Evolutionary conservation across 2,113 vertebrate species (phyloP).

Genomic region (Stegastes partitus): DNA sequence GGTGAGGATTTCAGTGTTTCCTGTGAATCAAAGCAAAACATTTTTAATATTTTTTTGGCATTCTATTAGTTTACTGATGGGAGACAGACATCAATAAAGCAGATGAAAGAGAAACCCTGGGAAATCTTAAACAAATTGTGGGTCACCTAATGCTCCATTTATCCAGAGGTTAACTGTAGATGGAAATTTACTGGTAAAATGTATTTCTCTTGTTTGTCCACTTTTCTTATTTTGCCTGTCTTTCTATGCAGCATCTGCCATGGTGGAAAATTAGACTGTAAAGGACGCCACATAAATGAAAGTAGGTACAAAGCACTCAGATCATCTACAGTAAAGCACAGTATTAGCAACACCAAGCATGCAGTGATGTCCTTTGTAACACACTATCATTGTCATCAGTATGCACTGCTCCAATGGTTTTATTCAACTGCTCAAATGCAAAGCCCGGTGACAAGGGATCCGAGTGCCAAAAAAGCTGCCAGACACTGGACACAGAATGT

Average conservation of each 20-base stretch:
- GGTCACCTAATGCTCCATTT: no score
- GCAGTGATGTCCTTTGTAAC: background rate
- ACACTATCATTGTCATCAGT: constrained; percentile 74
- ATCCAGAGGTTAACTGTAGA: no score
- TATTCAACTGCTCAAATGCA: constrained; percentile 86
- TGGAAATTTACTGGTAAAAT: no score
- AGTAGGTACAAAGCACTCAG: constrained; percentile 47
- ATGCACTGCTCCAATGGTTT: constrained; percentile 90
- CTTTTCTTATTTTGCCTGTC: constrained; percentile 20
- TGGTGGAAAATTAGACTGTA: constrained; percentile 62
- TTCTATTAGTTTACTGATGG: background rate
- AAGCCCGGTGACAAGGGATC: constrained; percentile 76
- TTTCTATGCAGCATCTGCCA: constrained; percentile 84
- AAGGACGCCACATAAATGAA: constrained; percentile 2
- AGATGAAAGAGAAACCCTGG: no score
- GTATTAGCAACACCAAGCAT: background rate
- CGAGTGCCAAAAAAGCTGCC: constrained; percentile 93
- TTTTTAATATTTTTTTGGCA: background rate
- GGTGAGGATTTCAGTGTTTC: constrained; percentile 80
- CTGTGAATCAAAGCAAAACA: background rate
- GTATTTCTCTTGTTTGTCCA: no score
- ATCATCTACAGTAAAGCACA: background rate
- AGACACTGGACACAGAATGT: constrained; percentile 88
- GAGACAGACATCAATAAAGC: no score
- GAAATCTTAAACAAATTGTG: no score